A percentile compares a stretch with the other conserved stretches of the same genome.
phyloP scores from a whole-genome alignment of 1,140 invertebrate species.

The Drosophila pseudoobscura region DNA sequence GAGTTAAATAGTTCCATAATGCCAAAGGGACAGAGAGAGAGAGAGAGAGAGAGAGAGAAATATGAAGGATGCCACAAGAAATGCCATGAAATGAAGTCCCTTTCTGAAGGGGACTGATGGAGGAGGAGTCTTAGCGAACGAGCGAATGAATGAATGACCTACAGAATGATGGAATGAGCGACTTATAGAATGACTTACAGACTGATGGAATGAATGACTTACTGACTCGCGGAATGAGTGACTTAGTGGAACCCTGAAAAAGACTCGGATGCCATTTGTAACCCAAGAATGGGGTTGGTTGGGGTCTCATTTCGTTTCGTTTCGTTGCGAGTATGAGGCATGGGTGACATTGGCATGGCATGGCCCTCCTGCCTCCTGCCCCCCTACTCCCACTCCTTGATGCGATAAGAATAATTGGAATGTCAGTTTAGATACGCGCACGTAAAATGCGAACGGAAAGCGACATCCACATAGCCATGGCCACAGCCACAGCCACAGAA shows the following conservation, averaged over 20 bases:
- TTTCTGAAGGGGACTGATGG: not conserved
- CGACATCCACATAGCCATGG: slow-evolving; percentile 44
- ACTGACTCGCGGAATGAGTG: slow-evolving; percentile 32
- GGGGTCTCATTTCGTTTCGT: not conserved
- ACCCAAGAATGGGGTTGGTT: slow-evolving; percentile 1
- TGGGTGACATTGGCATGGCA: not conserved
- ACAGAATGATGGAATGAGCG: slow-evolving; percentile 10
- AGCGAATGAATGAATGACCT: slow-evolving; percentile 2
- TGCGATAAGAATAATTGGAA: slow-evolving; percentile 76
- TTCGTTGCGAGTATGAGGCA: slow-evolving; percentile 5
- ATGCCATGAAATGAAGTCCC: slow-evolving; percentile 52
- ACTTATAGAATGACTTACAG: slow-evolving; percentile 7
- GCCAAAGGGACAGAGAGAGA: not conserved
- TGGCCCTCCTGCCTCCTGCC: not conserved
- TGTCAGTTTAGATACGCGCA: slow-evolving; percentile 72
- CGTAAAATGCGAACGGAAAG: slow-evolving; percentile 64
- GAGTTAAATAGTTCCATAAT: slow-evolving; percentile 53
- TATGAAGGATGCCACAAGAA: slow-evolving; percentile 57
- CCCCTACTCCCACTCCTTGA: slow-evolving; percentile 21
- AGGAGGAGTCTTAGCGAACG: not conserved
- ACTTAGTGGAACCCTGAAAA: slow-evolving; percentile 52
- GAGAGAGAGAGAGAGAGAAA: slow-evolving; percentile 14
- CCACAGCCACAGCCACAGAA: slow-evolving; percentile 10
- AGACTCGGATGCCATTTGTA: slow-evolving; percentile 58
- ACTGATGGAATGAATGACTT: slow-evolving; percentile 8